A percentile compares a stretch with the other conserved stretches of the same genome.
Evolutionary conservation across 2,797 vertebrate genomes (phyloP).

Genomic region (Onychomys torridus): DNA sequence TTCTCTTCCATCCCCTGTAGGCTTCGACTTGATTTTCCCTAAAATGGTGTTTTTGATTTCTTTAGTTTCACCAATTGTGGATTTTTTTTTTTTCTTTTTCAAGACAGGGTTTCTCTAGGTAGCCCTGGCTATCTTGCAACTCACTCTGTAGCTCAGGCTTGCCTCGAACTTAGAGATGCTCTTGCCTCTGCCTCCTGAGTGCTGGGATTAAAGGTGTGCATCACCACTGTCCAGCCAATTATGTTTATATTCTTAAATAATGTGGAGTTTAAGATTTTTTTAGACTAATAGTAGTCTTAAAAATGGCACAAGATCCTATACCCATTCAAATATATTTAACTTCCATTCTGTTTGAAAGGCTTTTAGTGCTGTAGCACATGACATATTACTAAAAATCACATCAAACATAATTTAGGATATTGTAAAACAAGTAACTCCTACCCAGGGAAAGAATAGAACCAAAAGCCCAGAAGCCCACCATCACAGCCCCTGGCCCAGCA

Average conservation of each 20-base stretch:
- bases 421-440: background rate
- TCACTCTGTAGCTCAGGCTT: background rate
- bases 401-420: background rate
- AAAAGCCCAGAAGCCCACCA: background rate
- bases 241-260: background rate
- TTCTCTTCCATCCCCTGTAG: background rate
- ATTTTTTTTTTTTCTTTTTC: background rate
- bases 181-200: background rate
- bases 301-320: background rate
- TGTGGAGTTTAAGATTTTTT: background rate
- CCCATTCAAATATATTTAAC: constrained; percentile 8
- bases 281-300: background rate
- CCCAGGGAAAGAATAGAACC: background rate
- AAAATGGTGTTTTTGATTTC: background rate
- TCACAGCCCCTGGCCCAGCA: background rate
- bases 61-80: constrained; percentile 24
- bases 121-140: background rate
- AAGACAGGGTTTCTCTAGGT: background rate
- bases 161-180: background rate
- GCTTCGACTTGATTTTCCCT: background rate
- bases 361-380: background rate
- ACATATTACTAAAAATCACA: background rate
- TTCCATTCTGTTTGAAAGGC: constrained; percentile 21
- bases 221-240: background rate
- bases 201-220: background rate